Conservation (phyloP, 2,888 invertebrate species). For the Dryobota labecula region DNA sequence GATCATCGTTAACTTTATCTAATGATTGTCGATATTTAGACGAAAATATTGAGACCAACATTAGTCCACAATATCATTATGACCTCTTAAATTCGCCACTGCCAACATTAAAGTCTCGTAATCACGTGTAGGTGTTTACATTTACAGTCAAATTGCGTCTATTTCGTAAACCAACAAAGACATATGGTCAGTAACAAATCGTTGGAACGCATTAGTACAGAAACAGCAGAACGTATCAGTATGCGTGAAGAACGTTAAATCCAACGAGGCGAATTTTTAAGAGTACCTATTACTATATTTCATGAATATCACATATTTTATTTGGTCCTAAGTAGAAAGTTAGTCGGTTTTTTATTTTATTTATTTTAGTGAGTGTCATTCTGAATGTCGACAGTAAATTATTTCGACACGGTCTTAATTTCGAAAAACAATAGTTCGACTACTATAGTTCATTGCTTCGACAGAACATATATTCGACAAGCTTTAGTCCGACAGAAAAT, state of each 20-base stretch:
- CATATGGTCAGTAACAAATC: conserved; percentile 48
- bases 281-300: conserved; percentile 26
- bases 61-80: not conserved
- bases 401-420: too few relatives aligned
- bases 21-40: not conserved
- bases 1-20: not conserved
- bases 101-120: conserved; percentile 12
- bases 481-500: too few relatives aligned
- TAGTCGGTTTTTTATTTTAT: too few relatives aligned
- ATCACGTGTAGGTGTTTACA: conserved; percentile 44
- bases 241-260: conserved; percentile 56
- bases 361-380: too few relatives aligned
- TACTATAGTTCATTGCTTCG: too few relatives aligned
- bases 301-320: conserved; percentile 13
- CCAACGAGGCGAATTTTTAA: conserved; percentile 48
- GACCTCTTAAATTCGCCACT: conserved; percentile 16
- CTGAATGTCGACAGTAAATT: too few relatives aligned
- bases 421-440: too few relatives aligned
- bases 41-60: not conserved
- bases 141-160: conserved; percentile 27
- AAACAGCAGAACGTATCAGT: conserved; percentile 44
- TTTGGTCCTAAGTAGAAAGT: not conserved
- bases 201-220: conserved; percentile 50
- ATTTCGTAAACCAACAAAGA: conserved; percentile 52
- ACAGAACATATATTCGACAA: too few relatives aligned